A percentile compares a stretch with the other conserved stretches of the same genome.
These are phyloP conservation scores for Rhinogobio ventralis DNA, from an alignment of 2,797 vertebrate genomes.

Conservation along the genomic window DNA sequence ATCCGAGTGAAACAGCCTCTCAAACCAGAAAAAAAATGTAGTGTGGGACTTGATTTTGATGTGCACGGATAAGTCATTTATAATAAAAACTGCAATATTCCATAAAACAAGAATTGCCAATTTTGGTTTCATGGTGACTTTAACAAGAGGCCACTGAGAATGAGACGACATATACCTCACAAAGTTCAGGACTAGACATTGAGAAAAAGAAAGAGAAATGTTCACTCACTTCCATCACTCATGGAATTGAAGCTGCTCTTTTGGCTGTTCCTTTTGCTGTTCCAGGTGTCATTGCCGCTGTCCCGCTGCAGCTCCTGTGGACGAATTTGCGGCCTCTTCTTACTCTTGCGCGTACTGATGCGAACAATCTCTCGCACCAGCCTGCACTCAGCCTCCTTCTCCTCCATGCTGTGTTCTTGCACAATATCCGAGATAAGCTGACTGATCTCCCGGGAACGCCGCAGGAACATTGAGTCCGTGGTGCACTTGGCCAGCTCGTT, in stretches of 20 bases:
- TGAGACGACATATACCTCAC: not conserved
- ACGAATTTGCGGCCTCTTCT: conserved; percentile 65
- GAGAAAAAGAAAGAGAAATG: not conserved
- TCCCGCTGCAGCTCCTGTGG: conserved; percentile 78
- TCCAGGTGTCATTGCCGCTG: conserved; percentile 94
- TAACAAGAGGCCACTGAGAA: not conserved
- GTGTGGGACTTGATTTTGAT: not conserved
- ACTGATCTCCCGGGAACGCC: conserved; percentile 91
- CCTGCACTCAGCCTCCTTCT: conserved; percentile 93
- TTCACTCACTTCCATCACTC: conserved; percentile 87
- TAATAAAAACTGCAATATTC: not conserved
- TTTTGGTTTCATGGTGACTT: not conserved
- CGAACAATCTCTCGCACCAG: conserved; percentile 94
- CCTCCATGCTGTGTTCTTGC: conserved; percentile 91
- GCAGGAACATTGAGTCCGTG: conserved; percentile 92
- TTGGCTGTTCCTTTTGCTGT: conserved; percentile 67
- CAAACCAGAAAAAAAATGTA: too few relatives aligned
- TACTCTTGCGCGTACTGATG: conserved; percentile 91
- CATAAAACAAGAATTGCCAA: too few relatives aligned
- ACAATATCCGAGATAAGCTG: conserved; percentile 95
- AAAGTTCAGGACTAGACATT: not conserved
- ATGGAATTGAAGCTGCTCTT: conserved; percentile 75
- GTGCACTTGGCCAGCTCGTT: conserved; percentile 95
- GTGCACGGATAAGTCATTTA: not conserved
- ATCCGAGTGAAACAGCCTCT: too few relatives aligned